Conservation (phyloP, 2,113 vertebrate genomes). For the Recurvirostra avosetta region DNA sequence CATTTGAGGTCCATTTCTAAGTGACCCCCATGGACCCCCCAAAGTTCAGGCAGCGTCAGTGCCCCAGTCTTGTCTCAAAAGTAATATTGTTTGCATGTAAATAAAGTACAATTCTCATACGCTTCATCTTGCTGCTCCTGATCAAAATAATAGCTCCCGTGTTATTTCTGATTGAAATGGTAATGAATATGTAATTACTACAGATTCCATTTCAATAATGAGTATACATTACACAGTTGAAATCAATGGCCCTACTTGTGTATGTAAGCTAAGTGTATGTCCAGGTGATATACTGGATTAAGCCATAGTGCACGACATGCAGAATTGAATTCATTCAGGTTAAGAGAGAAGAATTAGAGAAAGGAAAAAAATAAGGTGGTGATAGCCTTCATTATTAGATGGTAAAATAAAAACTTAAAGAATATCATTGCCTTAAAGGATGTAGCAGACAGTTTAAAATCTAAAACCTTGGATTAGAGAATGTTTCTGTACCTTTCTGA, state of each 20-base stretch:
- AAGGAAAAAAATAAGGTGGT: neutral
- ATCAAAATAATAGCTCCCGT: neutral
- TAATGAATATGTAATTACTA: neutral
- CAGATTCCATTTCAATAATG: neutral
- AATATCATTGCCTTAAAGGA: neutral
- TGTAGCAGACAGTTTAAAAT: neutral
- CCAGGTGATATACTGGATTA: neutral
- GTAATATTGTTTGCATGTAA: neutral
- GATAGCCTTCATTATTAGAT: neutral
- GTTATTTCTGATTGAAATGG: neutral
- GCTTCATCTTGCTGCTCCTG: neutral
- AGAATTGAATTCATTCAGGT: neutral
- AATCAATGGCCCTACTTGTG: neutral
- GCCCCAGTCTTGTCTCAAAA: neutral
- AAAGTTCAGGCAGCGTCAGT: neutral
- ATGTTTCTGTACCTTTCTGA: neutral
- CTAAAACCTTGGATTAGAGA: neutral
- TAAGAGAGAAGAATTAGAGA: neutral
- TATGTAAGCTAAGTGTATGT: neutral
- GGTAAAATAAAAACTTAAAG: neutral
- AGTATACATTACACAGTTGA: neutral
- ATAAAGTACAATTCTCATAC: neutral
- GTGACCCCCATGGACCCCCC: too few species aligned
- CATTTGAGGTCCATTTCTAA: neutral
- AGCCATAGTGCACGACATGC: neutral